Evolutionary conservation across 2,113 vertebrate species (phyloP), one percentile per base, ranked within the genome.

Genomic region (Campylorhamphus procurvoides): DNA sequence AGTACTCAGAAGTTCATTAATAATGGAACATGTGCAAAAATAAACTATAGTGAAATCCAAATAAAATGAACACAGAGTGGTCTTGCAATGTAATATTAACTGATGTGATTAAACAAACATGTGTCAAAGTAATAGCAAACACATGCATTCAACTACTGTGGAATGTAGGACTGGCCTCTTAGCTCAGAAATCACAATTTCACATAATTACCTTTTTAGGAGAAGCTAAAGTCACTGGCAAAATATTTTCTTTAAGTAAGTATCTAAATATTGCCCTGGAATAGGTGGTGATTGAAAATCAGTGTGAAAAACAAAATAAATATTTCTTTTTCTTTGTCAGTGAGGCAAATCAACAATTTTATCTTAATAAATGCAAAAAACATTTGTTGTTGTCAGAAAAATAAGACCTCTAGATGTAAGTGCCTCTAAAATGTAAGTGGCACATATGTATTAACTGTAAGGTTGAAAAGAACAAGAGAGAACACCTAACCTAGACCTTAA

Each of bases 21-120:
- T 93, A 90, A 92, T 78, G 58, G 33, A 96, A 84, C 31, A 69
- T 76, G 72, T 75, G 86, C 47, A 94, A 95, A 96, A 96, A 90
- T 81, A 84, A 96, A 68, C 90, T 71, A 37, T 18, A 86, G 37
- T 7, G 86, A 91, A 84, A 80, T 66, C 28, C 44, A 93, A 78
- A 85, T 63, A 87, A 93, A 95, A 90, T 66, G 10, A 84, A 93
- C 35, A 14, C 77, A 44, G 64, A 93, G 68, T 86, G 52, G 44
- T 75, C 37, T 49, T 71, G 25, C 16, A 84, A 84, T 90, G 56
- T 44, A 92, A 78, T 91, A 78, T 86, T 93, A 91, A 92, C 40
- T 49, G 64, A 82, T 81, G 64, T 28, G 60, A 93, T 93, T 93
- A 92, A 95, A 93, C 64, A 94, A 95, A 90, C 58, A 82, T 82